Conservation (phyloP, 2,888 invertebrate genomes). For the Drosophila suboccidentalis region DNA sequence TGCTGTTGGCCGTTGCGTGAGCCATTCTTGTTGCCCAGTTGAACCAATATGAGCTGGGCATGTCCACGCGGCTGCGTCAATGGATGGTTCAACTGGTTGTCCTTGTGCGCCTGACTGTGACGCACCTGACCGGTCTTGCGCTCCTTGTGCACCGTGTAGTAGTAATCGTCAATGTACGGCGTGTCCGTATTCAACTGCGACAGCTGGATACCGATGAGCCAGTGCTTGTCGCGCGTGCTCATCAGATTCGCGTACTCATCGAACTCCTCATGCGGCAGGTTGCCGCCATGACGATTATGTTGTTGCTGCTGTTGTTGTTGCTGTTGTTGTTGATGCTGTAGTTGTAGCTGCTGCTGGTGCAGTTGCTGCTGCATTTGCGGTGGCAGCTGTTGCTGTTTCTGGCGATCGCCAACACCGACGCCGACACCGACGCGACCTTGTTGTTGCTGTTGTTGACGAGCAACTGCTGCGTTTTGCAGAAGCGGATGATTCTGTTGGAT, state of each 20-base stretch:
- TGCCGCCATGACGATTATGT: constrained; percentile 78
- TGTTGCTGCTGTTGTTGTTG: constrained; percentile 74
- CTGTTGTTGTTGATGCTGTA: constrained; percentile 36
- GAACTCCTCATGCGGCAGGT: constrained; percentile 85
- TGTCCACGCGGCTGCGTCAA: constrained; percentile 86
- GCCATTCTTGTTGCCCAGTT: constrained; percentile 85
- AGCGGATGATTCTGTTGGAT: constrained; percentile 86
- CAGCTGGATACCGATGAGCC: constrained; percentile 98
- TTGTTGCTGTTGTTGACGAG: constrained; percentile 69
- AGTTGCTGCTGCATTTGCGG: constrained; percentile 38
- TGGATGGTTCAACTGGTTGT: constrained; percentile 89
- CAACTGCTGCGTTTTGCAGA: constrained; percentile 78
- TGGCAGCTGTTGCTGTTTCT: constrained; percentile 55
- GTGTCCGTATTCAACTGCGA: constrained; percentile 97
- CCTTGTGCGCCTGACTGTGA: constrained; percentile 88
- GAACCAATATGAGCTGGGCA: constrained; percentile 85
- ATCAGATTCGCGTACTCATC: constrained; percentile 97
- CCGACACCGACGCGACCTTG: constrained; percentile 64
- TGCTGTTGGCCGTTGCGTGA: constrained; percentile 86
- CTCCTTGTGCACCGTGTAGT: constrained; percentile 94
- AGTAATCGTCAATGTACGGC: constrained; percentile 98
- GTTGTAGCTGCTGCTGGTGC: constrained; percentile 45
- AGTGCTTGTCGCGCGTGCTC: constrained; percentile 97
- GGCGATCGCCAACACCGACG: constrained; percentile 59
- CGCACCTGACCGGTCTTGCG: constrained; percentile 88